Base-by-base conservation (phyloP, 1,140 invertebrate genomes). In the Rhizoglyphus robini region DNA sequence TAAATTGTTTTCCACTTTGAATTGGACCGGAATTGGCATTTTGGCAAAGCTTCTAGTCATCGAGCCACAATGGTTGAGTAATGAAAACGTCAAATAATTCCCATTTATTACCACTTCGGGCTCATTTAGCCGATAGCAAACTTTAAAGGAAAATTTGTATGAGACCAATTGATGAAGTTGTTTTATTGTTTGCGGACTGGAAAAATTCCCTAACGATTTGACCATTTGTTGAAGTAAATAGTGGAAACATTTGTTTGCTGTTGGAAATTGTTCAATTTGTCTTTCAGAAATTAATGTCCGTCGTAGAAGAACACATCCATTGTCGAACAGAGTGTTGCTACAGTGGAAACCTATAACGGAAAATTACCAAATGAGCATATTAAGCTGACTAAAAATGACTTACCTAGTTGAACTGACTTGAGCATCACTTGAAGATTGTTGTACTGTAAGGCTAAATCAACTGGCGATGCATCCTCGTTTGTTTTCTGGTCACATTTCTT, bases 51-150 rank as follows among this genome's bases (percentile, higher is more conserved):
- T 8, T 8, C 23, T 5, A 32, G 51, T 8, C 20, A 54, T 54
- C 51, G 51, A 54, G 8, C 51, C 51, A 32, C 51, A 54, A 32
- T 54, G 51, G 15, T 32, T 54, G 15, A 54, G 51, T 23, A 54
- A 32, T 25, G 51, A 25, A 32, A 27, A 54, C 15, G 23, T 54
- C 15, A 54, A 32, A 32, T 27, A 32, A 23, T 54, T 54, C 20
- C 51, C 51, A 32, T 32, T 54, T 11, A 54, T 15, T 8, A 54
- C 51, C 8, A 54, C 51, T 32, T 54, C 51, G 8, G 51, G 23
- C 51, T 54, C 23, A 32, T 25, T 27, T 15, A 32, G 20, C 23
- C 51, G 51, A 32, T 54, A 23, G 23, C 23, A 32, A 27, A 54
- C 51, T 23, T 54, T 54, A 23, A 54, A 54, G 8, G 51, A 27